phyloP scores from a whole-genome alignment of 2,797 vertebrate species.

The Acanthurus lineatus region DNA sequence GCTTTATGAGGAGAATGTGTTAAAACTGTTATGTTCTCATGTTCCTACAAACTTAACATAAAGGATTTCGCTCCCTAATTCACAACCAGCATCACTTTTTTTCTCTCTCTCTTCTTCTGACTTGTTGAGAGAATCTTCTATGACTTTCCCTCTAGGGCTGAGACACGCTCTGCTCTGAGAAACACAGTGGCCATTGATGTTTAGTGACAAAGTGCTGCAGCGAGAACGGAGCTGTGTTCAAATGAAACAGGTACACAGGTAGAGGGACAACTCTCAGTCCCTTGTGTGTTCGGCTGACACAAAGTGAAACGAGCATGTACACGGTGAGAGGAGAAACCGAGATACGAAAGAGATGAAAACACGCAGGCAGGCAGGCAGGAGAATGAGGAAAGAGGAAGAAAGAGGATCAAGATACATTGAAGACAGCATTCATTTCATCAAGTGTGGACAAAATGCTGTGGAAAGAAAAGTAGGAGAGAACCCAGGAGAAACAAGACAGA shows the following conservation, averaged over 20 bases:
- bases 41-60: slow-evolving; percentile 8
- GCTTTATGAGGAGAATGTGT: neutral
- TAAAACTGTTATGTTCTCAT: neutral
- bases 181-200: slow-evolving; percentile 65
- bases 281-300: slow-evolving; percentile 47
- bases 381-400: slow-evolving; percentile 6
- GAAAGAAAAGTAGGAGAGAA: neutral
- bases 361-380: slow-evolving; percentile 19
- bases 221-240: slow-evolving; percentile 40
- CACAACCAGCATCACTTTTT: slow-evolving; percentile 18
- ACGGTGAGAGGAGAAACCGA: neutral
- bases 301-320: slow-evolving; percentile 47
- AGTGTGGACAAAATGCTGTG: slow-evolving; percentile 32
- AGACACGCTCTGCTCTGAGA: slow-evolving; percentile 45
- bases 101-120: slow-evolving; percentile 19
- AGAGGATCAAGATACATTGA: neutral
- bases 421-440: slow-evolving; percentile 15
- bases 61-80: slow-evolving; percentile 21
- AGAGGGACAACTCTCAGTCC: slow-evolving; percentile 47
- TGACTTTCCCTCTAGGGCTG: slow-evolving; percentile 44
- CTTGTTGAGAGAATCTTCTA: slow-evolving; percentile 34
- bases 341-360: slow-evolving; percentile 1
- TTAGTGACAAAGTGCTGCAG: slow-evolving; percentile 49
- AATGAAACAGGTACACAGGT: slow-evolving; percentile 46
- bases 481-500: neutral